Percentiles rank a stretch among this genome's conserved stretches.
Evolutionary conservation across 92 coral and sea anemone genomes (phyloP).

Genomic region (Epizoanthus stellaris): DNA sequence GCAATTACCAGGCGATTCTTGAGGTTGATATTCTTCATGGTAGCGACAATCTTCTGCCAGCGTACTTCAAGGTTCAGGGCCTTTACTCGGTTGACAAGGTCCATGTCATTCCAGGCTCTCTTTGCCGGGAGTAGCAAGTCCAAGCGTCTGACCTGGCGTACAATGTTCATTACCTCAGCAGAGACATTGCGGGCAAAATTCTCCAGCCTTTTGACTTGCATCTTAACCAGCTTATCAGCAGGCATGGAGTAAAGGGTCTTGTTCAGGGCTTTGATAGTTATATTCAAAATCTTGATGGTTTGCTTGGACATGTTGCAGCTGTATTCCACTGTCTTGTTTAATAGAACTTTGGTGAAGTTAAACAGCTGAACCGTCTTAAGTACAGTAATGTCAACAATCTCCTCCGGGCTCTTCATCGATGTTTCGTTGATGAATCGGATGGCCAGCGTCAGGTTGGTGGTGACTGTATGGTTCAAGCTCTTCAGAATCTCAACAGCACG

Average conservation of each 20-base stretch:
- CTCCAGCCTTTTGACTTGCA: constrained; percentile 52
- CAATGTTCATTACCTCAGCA: constrained; percentile 65
- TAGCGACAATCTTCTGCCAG: constrained; percentile 68
- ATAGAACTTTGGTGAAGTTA: constrained; percentile 59
- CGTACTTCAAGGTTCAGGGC: constrained; percentile 67
- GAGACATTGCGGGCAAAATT: constrained; percentile 62
- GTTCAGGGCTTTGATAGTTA: constrained; percentile 62
- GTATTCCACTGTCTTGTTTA: constrained; percentile 66
- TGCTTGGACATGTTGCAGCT: constrained; percentile 62
- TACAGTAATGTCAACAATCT: constrained; percentile 76
- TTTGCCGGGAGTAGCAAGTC: constrained; percentile 60
- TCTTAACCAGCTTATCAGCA: constrained; percentile 68
- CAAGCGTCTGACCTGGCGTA: constrained; percentile 68
- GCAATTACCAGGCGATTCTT: constrained; percentile 59
- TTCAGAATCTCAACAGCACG: constrained; percentile 60
- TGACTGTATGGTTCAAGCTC: constrained; percentile 69
- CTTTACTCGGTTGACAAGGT: constrained; percentile 59
- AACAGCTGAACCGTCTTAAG: constrained; percentile 57
- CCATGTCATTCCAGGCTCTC: constrained; percentile 70
- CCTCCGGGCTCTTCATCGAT: constrained; percentile 76
- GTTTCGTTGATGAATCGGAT: constrained; percentile 67
- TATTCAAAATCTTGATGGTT: constrained; percentile 53
- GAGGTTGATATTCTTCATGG: constrained; percentile 63
- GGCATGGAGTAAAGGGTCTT: constrained; percentile 65
- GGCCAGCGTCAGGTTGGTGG: constrained; percentile 68